Conservation (phyloP, 2,113 vertebrate species). For the Neodon shergylaensis region DNA sequence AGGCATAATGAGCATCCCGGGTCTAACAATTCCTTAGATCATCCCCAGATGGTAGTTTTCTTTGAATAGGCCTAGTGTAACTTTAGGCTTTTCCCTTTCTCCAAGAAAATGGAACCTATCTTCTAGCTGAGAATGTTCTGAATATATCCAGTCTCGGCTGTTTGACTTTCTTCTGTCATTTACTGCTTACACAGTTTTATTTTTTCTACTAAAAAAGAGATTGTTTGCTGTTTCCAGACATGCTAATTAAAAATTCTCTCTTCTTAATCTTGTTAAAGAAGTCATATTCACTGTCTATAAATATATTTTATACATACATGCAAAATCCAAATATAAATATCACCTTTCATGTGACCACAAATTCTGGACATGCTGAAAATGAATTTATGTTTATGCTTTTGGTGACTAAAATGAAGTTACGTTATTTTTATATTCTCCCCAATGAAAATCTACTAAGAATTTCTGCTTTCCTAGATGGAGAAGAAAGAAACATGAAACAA, state of each 20-base stretch:
- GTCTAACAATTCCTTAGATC: neutral
- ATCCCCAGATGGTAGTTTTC: neutral
- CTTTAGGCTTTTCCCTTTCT: neutral
- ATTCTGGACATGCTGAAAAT: slow-evolving; percentile 35
- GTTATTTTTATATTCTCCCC: neutral
- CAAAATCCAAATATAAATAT: slow-evolving; percentile 23
- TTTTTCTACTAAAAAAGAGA: slow-evolving; percentile 18
- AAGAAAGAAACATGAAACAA: slow-evolving; percentile 10
- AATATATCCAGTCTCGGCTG: neutral
- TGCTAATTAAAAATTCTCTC: neutral
- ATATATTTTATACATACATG: neutral
- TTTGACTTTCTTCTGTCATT: neutral
- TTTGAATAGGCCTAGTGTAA: neutral
- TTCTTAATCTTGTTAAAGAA: neutral
- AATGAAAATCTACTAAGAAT: neutral
- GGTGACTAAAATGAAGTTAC: slow-evolving; percentile 65
- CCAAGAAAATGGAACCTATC: neutral
- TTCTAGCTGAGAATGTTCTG: neutral
- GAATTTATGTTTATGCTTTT: slow-evolving; percentile 13
- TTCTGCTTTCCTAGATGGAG: neutral
- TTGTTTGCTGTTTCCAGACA: slow-evolving; percentile 5
- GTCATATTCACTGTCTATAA: neutral
- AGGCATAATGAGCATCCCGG: neutral
- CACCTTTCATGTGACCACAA: neutral
- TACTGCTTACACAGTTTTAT: neutral